Evolutionary conservation across 2,797 vertebrate species (phyloP).

Genomic region (Gephyroberyx darwinii): DNA sequence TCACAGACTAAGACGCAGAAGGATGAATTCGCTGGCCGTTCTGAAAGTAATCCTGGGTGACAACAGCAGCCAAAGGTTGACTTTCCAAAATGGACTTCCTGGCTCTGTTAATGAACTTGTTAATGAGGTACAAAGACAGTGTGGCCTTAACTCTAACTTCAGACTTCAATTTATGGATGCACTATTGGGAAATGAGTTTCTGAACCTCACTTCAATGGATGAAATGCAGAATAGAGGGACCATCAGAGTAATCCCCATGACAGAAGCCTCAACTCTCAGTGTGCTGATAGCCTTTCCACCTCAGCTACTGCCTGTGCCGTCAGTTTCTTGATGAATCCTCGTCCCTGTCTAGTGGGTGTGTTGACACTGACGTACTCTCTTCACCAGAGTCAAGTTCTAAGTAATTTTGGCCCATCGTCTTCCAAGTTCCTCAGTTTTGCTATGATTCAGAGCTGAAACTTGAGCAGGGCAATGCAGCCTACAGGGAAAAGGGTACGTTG

Average conservation of each 20-base stretch:
- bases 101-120: constrained; percentile 34
- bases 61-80: constrained; percentile 42
- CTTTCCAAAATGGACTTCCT: constrained; percentile 36
- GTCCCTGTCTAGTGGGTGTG: background rate
- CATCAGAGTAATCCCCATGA: constrained; percentile 17
- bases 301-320: background rate
- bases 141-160: constrained; percentile 28
- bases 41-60: constrained; percentile 36
- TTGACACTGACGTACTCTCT: constrained; percentile 3
- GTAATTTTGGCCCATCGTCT: constrained; percentile 25
- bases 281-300: background rate
- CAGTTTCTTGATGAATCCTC: background rate
- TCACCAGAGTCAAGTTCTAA: background rate
- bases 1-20: background rate
- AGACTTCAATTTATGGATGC: constrained; percentile 51
- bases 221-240: constrained; percentile 46
- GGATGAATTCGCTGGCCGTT: background rate
- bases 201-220: constrained; percentile 45
- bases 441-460: constrained; percentile 41
- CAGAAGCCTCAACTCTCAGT: background rate
- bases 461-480: constrained; percentile 28
- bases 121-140: constrained; percentile 41
- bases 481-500: constrained; percentile 18
- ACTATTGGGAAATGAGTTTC: constrained; percentile 42
- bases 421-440: constrained; percentile 33